Conservation (phyloP, 2,888 invertebrate genomes). For the Macropis europaea region DNA sequence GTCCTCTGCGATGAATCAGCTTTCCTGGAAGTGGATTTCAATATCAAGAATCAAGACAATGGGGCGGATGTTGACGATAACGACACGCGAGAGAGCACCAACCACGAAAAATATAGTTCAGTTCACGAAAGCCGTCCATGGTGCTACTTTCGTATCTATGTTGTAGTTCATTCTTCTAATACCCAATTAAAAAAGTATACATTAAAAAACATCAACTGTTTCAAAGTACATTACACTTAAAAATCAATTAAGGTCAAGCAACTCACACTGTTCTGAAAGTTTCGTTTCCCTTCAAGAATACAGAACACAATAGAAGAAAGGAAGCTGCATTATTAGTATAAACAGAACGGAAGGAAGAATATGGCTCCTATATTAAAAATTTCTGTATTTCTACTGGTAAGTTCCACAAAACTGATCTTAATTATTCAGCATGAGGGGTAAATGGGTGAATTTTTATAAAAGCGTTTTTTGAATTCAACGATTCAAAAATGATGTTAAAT, state of each 20-base stretch:
- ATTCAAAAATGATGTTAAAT: too few species aligned
- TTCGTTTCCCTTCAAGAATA: not conserved
- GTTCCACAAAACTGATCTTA: not conserved
- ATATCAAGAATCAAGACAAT: slow-evolving; percentile 23
- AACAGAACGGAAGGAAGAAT: not conserved
- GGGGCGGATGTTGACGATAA: slow-evolving; percentile 28
- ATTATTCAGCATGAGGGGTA: too few species aligned
- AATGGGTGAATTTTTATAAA: too few species aligned
- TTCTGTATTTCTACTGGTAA: slow-evolving; percentile 4
- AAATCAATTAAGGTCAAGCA: not conserved
- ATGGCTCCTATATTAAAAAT: not conserved
- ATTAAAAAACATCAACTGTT: too few species aligned
- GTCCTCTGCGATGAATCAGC: not conserved
- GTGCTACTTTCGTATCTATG: not conserved
- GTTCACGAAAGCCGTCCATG: not conserved
- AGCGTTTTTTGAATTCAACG: too few species aligned
- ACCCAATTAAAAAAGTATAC: not conserved
- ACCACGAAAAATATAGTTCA: slow-evolving; percentile 16
- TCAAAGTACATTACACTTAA: too few species aligned
- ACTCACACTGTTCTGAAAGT: too few species aligned
- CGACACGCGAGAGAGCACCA: not conserved
- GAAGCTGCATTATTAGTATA: not conserved
- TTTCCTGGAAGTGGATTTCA: slow-evolving; percentile 5
- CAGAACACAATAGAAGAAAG: not conserved
- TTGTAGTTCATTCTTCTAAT: not conserved